Base-by-base conservation (phyloP, 2,888 invertebrate genomes). In the Drosophila merina region DNA sequence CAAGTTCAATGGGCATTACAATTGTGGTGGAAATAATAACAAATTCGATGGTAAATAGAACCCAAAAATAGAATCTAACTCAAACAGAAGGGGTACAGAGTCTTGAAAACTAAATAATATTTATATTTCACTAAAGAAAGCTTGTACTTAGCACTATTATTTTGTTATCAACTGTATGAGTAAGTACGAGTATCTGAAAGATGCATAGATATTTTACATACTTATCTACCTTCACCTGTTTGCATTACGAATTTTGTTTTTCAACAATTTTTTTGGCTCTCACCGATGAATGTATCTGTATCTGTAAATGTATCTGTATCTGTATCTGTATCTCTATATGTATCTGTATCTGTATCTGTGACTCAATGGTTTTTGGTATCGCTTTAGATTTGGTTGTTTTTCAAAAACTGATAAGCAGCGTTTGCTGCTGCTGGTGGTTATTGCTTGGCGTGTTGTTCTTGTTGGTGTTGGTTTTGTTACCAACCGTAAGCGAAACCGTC, bases 361-460 rank as follows among this genome's bases (percentile, higher is more conserved):
- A 86, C 84, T 86, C 84, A 86, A 82, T 82, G 80, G 81, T 62
- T 75, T 60, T 64, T 14, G 72, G 73, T 84, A 86, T 81, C 84
- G 69, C 75, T 72, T 62, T 86, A 79, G 86, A 86, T 86, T 86
- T 77, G 81, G 63, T 74, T 77, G 72, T 79, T 83, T 73, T 63
- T 63, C 63, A 42, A 72, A 79, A 70, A 75, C 76, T 77, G 76
- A 77, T 76, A 77, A 77, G 78, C 74, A 44, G 28, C 38, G 36
- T 5, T 31, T 58, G 57, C 20, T 38, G 57, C 20, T 38, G 51
- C 50, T 38, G 48, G 38, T 26, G 28, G 9, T 44, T 28, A 14
- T 58, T 30, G 20, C 5, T 42, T 47, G 5, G 10, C 42, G 3
- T 20, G 36, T 58, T 60, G 56, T 30, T 30, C 30, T 54, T 38